Evolutionary conservation across 2,888 invertebrate genomes (phyloP), one percentile per base, ranked within the genome.

Genomic region (Synanthedon myopaeformis): DNA sequence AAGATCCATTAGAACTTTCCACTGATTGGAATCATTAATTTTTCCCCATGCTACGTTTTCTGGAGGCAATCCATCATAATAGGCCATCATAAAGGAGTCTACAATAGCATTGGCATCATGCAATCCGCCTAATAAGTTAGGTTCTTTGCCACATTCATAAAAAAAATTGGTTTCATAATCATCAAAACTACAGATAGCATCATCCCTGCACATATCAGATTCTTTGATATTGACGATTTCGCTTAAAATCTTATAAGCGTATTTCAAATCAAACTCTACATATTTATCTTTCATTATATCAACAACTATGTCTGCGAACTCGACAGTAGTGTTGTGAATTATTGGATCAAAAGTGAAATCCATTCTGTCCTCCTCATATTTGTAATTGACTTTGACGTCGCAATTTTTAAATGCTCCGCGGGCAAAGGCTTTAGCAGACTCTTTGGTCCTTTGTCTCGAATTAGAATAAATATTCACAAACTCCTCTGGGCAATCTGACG

Each of bases 11-110:
- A 84, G 53, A 0, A 66, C 42, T n/a, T 65, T 49, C 79, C 79
- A 81, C 54, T 79, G 66, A 2, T 72, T 54, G 3, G 62, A 49
- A 1, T 58, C 61, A 4, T 55, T 56, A 3, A 84, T 72, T 61
- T 70, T 60, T 0, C 82, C 83, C 82, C 84, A 83, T 0, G 74
- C 84, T 1, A 85, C 69, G 0, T 78, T 65, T 45, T 74, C 58
- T 4, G 61, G 13, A 0, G 73, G 65, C 53, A 64, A 61, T 0
- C 82, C 82, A 59, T 82, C 78, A 23, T 81, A 86, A 49, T 72
- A 82, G 42, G 74, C 69, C 85, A 85, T 85, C 11, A 83, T 49
- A 56, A 83, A 81, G 0, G 71, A 57, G 59, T 86, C 85, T 0
- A 76, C 67, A 4, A 80, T 60, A 0, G 61, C 54, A 56, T 73